Evolutionary conservation across 2,888 invertebrate genomes (phyloP), one percentile per base, ranked within the genome.

Genomic region (Belgica antarctica): DNA sequence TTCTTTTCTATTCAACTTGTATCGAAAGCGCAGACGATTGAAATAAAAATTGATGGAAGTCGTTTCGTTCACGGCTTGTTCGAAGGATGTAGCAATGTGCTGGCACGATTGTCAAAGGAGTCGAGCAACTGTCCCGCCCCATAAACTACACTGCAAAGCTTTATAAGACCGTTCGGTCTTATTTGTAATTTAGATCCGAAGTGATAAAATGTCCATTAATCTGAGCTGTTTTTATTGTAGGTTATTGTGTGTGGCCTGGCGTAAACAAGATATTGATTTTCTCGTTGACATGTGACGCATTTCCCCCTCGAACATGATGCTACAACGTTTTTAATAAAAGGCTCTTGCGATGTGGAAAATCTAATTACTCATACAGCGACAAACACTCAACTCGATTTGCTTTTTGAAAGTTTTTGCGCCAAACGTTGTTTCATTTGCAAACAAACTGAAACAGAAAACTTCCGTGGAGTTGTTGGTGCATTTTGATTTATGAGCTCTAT

Each of bases 221-320:
- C n/a, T n/a, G n/a, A n/a, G 34, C 12, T 31, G 34, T 31, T 8
- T 31, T 31, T 31, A 31, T 31, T 31, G 34, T 12, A 31, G 5
- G 5, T 31, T 31, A 5, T 31, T 59, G 59, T 25, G 25, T 59
- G 24, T 28, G 28, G 61, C 24, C 34, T 31, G 3, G 57, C 57
- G 57, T 28, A 57, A 68, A 68, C 52, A 57, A 1, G n/a, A 47
- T 68, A 68, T 68, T 57, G 68, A 68, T 68, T 68, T 68, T 27
- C 59, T 27, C 27, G 4, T 46, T 52, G 65, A 66, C 65, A 57
- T 10, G 34, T 57, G 68, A 68, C 68, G 34, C 52, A 52, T 24
- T 31, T 57, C 8, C 59, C 4, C 25, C n/a, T 27, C 10, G 22
- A 59, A 27, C 27, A 25, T n/a, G n/a, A n/a, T n/a, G 24, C 52